phyloP scores from a whole-genome alignment of 2,888 invertebrate species.

The Drosophila koepferae region DNA sequence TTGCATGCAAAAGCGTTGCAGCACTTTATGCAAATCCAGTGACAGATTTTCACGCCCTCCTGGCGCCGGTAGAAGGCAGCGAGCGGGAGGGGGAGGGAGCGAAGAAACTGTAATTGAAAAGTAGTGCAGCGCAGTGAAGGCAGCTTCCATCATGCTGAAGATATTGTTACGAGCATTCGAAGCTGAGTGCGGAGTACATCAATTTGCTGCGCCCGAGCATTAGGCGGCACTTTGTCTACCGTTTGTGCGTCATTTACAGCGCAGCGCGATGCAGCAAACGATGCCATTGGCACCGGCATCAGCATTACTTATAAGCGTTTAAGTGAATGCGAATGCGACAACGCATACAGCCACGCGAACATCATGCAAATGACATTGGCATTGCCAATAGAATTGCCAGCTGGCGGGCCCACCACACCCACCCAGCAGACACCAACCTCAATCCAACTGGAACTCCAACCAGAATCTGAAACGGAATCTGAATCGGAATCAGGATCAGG shows the following conservation, averaged over 20 bases:
- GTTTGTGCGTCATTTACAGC: conserved; percentile 43
- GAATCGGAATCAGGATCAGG: background rate
- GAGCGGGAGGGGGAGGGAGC: background rate
- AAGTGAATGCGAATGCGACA: conserved; percentile 52
- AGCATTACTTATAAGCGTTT: conserved; percentile 41
- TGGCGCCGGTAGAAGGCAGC: background rate
- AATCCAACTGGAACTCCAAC: background rate
- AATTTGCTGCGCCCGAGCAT: conserved; percentile 28
- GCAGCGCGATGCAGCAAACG: conserved; percentile 14
- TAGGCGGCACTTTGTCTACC: conserved; percentile 49
- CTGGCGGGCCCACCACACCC: background rate
- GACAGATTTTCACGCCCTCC: conserved; percentile 51
- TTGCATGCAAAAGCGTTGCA: conserved; percentile 28
- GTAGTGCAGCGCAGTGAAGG: conserved; percentile 14
- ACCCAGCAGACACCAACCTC: background rate
- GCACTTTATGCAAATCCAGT: conserved; percentile 63
- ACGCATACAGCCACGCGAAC: conserved; percentile 15
- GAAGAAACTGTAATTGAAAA: conserved; percentile 35
- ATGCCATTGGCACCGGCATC: conserved; percentile 9
- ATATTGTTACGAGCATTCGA: conserved; percentile 17
- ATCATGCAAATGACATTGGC: conserved; percentile 36
- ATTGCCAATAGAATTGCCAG: conserved; percentile 12
- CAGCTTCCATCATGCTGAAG: background rate
- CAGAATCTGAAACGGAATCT: background rate
- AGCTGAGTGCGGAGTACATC: conserved; percentile 20